Base-by-base conservation (phyloP, 30 jellyfish, hydroid and myxozoan genomes). In the Hydractinia symbiolongicarpus region DNA sequence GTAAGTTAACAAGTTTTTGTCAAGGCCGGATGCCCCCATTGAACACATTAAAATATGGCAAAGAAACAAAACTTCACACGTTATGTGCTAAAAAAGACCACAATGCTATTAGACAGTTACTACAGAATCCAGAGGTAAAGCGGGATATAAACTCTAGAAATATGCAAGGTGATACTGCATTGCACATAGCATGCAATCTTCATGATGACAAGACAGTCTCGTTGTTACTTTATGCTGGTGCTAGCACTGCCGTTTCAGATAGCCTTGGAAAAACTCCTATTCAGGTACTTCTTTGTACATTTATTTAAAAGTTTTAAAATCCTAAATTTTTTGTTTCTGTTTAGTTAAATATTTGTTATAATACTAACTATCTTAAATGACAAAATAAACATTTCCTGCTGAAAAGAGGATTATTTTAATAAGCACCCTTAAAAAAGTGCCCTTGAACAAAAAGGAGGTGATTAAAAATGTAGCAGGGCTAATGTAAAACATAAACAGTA, bases 231-330 rank as follows among this genome's bases (percentile, higher is more conserved):
- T 67, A 77, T 13, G 73, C 67, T 53, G 89, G 89, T 13, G 97
- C 97, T 54, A 87, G 82, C 69, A 83, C 89, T 4, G 77, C 83
- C 58, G 95, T 93, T 2, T 9, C 86, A 5, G 88, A 86, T 20
- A 86, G 93, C 89, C 60, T 86, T 49, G 97, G 93, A 5, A 82
- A 84, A 57, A 73, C 93, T 14, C 87, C 97, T 3, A 76, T 90
- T 44, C 97, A 90, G 97, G 97, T 90, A 69, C 40, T 21, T 68
- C 30, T 77, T n/a, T n/a, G n/a, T n/a, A n/a, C n/a, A n/a, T n/a
- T n/a, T n/a, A n/a, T n/a, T n/a, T n/a, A n/a, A n/a, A n/a, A n/a
- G n/a, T n/a, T n/a, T n/a, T 57, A 9, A 57, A 30, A 30, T 30
- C 44, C 44, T 30, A 30, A n/a, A 11, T 16, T 16, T 58, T 58